These are phyloP conservation scores for Cryptoblepharus egeriae DNA, from an alignment of 2,797 vertebrate species.

Conservation along the genomic window DNA sequence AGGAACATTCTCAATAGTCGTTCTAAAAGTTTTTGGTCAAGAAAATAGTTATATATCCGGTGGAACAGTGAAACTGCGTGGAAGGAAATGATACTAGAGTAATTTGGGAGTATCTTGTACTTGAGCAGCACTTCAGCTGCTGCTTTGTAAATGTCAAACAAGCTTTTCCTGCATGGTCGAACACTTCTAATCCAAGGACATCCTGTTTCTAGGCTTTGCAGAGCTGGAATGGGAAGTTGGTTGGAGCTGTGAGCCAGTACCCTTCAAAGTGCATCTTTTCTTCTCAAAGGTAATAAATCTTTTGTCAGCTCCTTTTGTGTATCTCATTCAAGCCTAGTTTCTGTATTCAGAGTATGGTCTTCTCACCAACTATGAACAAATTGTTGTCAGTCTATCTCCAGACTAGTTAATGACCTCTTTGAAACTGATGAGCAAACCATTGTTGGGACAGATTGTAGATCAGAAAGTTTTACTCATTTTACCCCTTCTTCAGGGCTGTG, in stretches of 20 bases:
- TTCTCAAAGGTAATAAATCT: not conserved
- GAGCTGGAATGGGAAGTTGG: slow-evolving; percentile 12
- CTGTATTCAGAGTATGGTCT: not conserved
- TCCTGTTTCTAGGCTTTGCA: slow-evolving; percentile 9
- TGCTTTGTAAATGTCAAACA: not conserved
- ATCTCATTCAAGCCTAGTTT: not conserved
- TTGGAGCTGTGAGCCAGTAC: not conserved
- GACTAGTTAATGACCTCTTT: not conserved
- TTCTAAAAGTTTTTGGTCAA: too few species aligned
- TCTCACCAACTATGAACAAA: not conserved
- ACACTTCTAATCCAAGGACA: not conserved
- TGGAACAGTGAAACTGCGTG: not conserved
- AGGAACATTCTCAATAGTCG: not conserved
- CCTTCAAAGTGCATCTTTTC: not conserved
- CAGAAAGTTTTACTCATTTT: not conserved
- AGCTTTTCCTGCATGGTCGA: not conserved
- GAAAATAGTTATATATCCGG: not conserved
- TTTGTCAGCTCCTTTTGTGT: not conserved
- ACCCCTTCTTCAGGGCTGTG: not conserved
- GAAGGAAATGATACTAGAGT: not conserved
- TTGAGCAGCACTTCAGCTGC: not conserved
- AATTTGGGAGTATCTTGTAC: not conserved
- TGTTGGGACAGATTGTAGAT: not conserved
- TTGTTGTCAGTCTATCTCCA: not conserved
- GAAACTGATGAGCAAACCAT: not conserved